These are phyloP conservation scores for Nasonia giraulti DNA, from an alignment of 1,140 invertebrate genomes.

Conservation along the genomic window DNA sequence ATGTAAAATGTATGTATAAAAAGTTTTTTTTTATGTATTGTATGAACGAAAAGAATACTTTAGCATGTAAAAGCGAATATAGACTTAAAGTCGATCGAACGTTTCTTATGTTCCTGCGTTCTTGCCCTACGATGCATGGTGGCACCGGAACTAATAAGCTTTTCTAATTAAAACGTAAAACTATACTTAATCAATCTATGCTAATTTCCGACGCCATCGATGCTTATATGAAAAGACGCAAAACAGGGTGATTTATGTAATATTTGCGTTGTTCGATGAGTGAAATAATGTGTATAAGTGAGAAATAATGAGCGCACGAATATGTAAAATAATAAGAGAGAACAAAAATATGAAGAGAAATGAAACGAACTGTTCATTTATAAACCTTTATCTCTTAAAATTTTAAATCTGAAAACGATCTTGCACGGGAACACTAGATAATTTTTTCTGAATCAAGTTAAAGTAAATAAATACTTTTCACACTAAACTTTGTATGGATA, in stretches of 20 bases:
- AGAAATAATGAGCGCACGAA: constrained; percentile 4
- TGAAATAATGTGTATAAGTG: constrained; percentile 35
- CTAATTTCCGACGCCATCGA: constrained; percentile 6
- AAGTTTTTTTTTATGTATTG: constrained; percentile 30
- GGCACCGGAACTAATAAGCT: constrained; percentile 5
- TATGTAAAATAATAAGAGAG: constrained; percentile 44
- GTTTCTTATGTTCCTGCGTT: constrained; percentile 52
- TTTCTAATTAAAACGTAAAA: constrained; percentile 35
- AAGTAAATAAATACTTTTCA: constrained; percentile 3
- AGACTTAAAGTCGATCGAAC: constrained; percentile 41
- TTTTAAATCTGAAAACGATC: background rate
- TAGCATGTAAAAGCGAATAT: constrained; percentile 29
- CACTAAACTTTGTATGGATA: background rate
- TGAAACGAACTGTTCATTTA: constrained; percentile 40
- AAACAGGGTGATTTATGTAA: constrained; percentile 52
- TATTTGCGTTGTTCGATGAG: constrained; percentile 45
- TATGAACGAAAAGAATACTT: constrained; percentile 15
- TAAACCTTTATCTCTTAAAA: constrained; percentile 28
- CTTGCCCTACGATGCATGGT: constrained; percentile 15
- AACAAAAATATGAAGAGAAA: constrained; percentile 40
- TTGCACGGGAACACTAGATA: constrained; percentile 17
- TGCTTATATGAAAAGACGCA: constrained; percentile 36
- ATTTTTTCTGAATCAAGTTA: constrained; percentile 1
- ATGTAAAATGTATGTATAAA: constrained; percentile 27
- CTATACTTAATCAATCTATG: constrained; percentile 16